Evolutionary conservation across 2,113 vertebrate genomes (phyloP).

Genomic region (Poecile atricapillus): DNA sequence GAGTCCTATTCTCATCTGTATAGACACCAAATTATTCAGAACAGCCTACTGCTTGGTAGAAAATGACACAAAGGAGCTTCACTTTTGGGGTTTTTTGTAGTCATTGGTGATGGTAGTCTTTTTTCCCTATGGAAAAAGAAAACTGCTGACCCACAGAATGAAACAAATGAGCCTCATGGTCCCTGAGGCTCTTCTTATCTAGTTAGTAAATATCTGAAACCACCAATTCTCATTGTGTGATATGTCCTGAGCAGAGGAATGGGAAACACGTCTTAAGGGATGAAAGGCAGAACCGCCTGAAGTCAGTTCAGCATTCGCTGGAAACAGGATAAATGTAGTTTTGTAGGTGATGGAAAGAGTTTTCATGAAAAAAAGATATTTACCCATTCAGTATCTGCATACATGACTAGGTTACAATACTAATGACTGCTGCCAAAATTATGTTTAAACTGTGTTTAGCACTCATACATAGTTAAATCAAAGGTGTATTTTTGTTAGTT

Average conservation of each 20-base stretch:
- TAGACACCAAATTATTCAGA: neutral
- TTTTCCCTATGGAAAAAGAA: neutral
- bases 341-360: neutral
- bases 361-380: neutral
- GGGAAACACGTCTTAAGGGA: neutral
- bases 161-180: neutral
- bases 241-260: neutral
- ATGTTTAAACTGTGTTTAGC: neutral
- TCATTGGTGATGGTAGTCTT: neutral
- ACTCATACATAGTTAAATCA: neutral
- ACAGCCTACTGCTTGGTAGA: neutral
- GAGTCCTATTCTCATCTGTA: neutral
- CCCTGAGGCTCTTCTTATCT: neutral
- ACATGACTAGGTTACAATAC: too few species aligned
- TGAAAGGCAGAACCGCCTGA: neutral
- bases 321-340: neutral
- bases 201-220: neutral
- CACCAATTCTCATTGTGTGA: neutral
- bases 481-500: neutral
- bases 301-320: neutral
- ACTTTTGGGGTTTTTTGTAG: neutral
- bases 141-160: neutral
- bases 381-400: neutral
- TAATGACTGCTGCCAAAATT: neutral
- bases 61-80: neutral